phyloP scores from a whole-genome alignment of 2,113 vertebrate species.

The Amblyopsis rosae region DNA sequence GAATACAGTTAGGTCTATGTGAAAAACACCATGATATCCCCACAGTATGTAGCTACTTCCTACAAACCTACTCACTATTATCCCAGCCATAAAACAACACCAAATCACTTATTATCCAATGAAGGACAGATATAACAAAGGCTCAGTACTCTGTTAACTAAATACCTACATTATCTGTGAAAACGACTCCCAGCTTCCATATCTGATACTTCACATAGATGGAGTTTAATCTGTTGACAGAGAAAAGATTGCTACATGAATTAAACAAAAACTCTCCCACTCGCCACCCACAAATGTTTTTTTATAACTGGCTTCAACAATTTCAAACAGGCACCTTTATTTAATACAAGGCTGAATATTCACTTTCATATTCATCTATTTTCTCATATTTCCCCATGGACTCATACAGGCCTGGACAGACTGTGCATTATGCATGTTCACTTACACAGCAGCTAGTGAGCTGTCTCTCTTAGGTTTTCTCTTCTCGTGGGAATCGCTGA shows the following conservation, averaged over 20 bases:
- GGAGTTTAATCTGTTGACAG: conserved; percentile 84
- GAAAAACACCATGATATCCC: no score
- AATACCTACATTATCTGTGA: conserved; percentile 93
- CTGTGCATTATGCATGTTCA: conserved; percentile 12
- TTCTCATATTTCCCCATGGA: not conserved
- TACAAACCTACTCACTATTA: no score
- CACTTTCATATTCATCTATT: not conserved
- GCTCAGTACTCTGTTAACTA: not conserved
- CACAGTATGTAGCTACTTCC: no score
- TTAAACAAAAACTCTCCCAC: not conserved
- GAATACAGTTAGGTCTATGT: no score
- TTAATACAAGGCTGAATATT: not conserved
- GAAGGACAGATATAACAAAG: no score
- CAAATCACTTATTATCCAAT: no score
- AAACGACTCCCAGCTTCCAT: conserved; percentile 97
- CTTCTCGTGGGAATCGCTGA: conserved; percentile 91
- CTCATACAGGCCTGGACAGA: no score
- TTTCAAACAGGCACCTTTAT: not conserved
- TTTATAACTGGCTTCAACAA: not conserved
- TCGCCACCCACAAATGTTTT: not conserved
- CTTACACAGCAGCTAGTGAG: conserved; percentile 92
- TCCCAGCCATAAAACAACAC: no score
- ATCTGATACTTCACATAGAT: conserved; percentile 98
- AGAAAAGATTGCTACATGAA: not conserved
- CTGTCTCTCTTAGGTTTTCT: conserved; percentile 94